Conservation (phyloP, 2,113 vertebrate genomes). For the Aptenodytes patagonicus region DNA sequence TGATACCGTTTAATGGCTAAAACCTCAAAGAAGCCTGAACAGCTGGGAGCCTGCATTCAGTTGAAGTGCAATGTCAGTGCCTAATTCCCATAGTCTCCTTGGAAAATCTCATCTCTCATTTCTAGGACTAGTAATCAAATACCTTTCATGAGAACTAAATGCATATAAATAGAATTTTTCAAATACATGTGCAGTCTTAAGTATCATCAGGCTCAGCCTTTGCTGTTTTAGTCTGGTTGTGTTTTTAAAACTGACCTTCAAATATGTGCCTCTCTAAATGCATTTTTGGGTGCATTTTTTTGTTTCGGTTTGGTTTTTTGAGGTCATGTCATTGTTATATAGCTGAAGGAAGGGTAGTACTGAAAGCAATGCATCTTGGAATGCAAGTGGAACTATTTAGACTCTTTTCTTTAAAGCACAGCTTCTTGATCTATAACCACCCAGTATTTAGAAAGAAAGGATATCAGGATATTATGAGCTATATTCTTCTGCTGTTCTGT, state of each 20-base stretch:
- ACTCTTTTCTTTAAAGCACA: neutral
- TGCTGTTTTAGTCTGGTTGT: neutral
- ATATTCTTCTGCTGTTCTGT: neutral
- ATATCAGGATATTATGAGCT: neutral
- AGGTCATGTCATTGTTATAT: neutral
- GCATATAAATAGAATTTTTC: neutral
- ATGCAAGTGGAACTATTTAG: neutral
- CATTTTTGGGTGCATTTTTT: neutral
- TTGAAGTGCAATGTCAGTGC: neutral
- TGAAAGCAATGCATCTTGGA: neutral
- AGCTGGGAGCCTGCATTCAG: neutral
- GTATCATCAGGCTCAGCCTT: neutral
- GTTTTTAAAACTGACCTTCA: slow-evolving; percentile 24
- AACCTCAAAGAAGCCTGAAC: neutral
- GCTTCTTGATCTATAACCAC: neutral
- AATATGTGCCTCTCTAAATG: neutral
- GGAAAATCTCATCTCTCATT: neutral
- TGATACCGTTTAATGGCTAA: neutral
- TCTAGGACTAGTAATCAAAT: neutral
- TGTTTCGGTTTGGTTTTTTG: neutral
- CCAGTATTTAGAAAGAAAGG: neutral
- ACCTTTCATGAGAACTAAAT: neutral
- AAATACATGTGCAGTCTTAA: neutral
- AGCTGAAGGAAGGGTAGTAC: neutral
- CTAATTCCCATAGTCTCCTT: neutral